Conservation (phyloP, 1,140 invertebrate genomes). For the Caenorhabditis brenneri region DNA sequence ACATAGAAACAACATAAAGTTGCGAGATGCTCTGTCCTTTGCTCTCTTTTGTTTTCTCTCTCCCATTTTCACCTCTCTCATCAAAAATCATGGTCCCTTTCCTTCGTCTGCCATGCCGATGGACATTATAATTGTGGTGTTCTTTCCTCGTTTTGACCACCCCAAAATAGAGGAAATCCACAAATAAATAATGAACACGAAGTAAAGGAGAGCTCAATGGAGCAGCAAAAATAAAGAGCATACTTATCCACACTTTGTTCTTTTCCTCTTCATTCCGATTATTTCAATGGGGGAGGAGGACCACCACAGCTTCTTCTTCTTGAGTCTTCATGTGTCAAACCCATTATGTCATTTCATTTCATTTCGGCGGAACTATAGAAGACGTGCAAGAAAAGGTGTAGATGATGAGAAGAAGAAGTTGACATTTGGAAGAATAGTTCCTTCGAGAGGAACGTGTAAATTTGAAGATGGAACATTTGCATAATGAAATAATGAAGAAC, state of each 20-base stretch:
- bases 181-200: conserved; percentile 38
- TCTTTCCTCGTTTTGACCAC: not conserved
- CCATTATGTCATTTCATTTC: conserved; percentile 41
- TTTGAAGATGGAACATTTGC: not conserved
- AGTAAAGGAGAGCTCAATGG: conserved; percentile 2
- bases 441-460: not conserved
- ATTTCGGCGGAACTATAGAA: conserved; percentile 38
- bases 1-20: not conserved
- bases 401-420: not conserved
- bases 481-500: conserved; percentile 2
- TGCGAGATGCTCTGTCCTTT: too few relatives aligned
- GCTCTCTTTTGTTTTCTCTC: not conserved
- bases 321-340: conserved; percentile 6
- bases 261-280: conserved; percentile 2
- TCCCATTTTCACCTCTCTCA: not conserved
- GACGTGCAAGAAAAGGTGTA: not conserved
- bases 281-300: not conserved
- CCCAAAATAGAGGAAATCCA: conserved; percentile 29
- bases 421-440: not conserved
- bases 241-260: conserved; percentile 26
- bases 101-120: not conserved
- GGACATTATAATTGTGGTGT: conserved; percentile 12
- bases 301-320: not conserved
- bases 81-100: not conserved
- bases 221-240: not conserved